Evolutionary conservation across 2,113 vertebrate genomes (phyloP).

Genomic region (Caranx ignobilis): DNA sequence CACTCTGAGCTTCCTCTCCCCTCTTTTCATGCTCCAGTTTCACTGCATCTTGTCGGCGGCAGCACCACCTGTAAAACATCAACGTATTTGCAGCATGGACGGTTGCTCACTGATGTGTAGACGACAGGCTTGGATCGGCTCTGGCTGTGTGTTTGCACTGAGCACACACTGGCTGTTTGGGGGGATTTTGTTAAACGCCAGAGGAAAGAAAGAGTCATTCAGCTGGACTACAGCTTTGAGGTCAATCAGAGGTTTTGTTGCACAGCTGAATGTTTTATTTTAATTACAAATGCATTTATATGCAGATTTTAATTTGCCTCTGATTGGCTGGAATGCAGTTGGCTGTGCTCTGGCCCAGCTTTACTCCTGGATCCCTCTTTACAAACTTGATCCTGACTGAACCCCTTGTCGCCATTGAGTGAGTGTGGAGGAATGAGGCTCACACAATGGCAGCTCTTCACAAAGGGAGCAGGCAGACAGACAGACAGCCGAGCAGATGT

Average conservation of each 20-base stretch:
- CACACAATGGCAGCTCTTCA: constrained; percentile 58
- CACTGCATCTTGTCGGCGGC: not conserved
- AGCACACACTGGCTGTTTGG: not conserved
- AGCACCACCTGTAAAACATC: not conserved
- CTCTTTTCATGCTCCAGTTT: fast-evolving
- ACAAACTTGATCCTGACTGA: constrained; percentile 70
- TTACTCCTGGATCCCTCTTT: constrained; percentile 60
- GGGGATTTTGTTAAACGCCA: not conserved
- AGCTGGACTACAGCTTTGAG: not conserved
- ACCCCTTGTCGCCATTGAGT: constrained; percentile 53
- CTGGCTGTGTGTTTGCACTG: not conserved
- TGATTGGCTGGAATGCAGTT: constrained; percentile 50
- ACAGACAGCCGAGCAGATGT: constrained; percentile 59
- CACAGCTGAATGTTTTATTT: not conserved
- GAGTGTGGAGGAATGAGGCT: constrained; percentile 61
- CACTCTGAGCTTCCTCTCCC: not conserved
- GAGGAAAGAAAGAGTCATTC: not conserved
- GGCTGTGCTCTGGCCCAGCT: constrained; percentile 30
- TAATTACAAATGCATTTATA: constrained; percentile 29
- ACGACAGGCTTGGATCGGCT: not conserved
- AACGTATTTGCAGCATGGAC: not conserved
- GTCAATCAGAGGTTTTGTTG: not conserved
- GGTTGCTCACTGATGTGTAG: not conserved
- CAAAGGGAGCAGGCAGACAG: constrained; percentile 48
- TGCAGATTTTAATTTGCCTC: constrained; percentile 45